phyloP scores from a whole-genome alignment of 2,113 vertebrate genomes.

The Carassius gibelio region DNA sequence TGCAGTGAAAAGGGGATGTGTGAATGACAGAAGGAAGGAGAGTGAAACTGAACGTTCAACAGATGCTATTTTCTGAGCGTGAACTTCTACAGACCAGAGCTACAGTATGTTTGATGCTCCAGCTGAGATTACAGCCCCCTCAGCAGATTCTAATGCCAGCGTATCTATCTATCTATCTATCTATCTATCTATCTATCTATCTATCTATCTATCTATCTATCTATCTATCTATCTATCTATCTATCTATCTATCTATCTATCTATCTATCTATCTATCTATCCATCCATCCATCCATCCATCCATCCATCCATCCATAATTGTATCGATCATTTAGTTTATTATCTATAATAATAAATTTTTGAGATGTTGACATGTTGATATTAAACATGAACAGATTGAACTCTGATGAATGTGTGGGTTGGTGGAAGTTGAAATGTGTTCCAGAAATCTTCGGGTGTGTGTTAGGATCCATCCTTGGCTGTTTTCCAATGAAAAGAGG shows the following conservation, averaged over 20 bases:
- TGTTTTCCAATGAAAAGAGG: slow-evolving; percentile 6
- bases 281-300: neutral
- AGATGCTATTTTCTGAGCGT: slow-evolving; percentile 25
- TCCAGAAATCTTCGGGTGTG: neutral
- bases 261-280: neutral
- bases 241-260: neutral
- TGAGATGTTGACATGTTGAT: neutral
- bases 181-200: neutral
- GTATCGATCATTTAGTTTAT: no score
- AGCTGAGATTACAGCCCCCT: slow-evolving; percentile 12
- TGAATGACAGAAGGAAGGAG: slow-evolving; percentile 33
- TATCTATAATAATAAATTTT: neutral
- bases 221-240: neutral
- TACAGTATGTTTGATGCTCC: slow-evolving; percentile 11
- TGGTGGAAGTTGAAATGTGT: slow-evolving; percentile 9
- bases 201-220: neutral
- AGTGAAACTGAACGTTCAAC: slow-evolving; percentile 25
- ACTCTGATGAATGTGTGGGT: slow-evolving; percentile 4
- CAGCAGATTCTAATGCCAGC: neutral
- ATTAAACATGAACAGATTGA: neutral
- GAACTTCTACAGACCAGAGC: neutral
- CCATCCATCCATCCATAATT: neutral
- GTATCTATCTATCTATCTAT: neutral
- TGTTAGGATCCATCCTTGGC: slow-evolving; percentile 30
- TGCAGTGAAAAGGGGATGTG: neutral